Conservation (phyloP, 2,888 invertebrate species). For the Diloba caeruleocephala region DNA sequence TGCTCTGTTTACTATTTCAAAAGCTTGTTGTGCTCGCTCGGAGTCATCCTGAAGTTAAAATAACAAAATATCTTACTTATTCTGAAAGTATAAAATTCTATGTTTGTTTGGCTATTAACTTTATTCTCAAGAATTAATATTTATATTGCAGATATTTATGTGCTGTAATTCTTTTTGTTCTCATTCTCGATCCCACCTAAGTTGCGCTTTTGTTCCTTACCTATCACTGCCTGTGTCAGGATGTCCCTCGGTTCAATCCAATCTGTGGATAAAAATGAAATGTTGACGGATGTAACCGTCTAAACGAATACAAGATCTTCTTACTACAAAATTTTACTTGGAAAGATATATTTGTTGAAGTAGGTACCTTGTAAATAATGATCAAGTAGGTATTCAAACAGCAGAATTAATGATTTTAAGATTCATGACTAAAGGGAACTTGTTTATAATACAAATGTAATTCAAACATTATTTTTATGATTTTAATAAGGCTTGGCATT, state of each 20-base stretch:
- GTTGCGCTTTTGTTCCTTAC: slow-evolving; percentile 71
- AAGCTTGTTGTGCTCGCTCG: slow-evolving; percentile 97
- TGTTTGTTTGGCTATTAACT: slow-evolving; percentile 34
- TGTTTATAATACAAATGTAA: slow-evolving; percentile 14
- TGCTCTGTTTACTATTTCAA: slow-evolving; percentile 97
- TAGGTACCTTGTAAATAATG: slow-evolving; percentile 3
- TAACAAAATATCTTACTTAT: slow-evolving; percentile 17
- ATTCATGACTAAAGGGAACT: not conserved
- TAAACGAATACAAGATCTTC: slow-evolving; percentile 70
- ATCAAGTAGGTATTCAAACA: slow-evolving; percentile 11
- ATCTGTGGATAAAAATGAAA: slow-evolving; percentile 88
- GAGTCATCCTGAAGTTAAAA: slow-evolving; percentile 93
- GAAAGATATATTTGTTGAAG: slow-evolving; percentile 17
- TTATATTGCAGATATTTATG: slow-evolving; percentile 12
- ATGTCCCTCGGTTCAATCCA: slow-evolving; percentile 71
- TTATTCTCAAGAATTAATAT: slow-evolving; percentile 34
- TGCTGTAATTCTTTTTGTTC: slow-evolving; percentile 19
- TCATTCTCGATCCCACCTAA: slow-evolving; percentile 49
- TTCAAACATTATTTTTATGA: too few species aligned
- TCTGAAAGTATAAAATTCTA: slow-evolving; percentile 19
- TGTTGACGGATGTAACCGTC: slow-evolving; percentile 87
- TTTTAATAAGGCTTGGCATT: slow-evolving; percentile 2
- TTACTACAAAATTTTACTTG: slow-evolving; percentile 37
- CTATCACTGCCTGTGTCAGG: slow-evolving; percentile 71
- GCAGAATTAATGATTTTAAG: not conserved